Percentiles rank a stretch among this genome's conserved stretches.
Evolutionary conservation across 2,888 invertebrate genomes (phyloP).

Genomic region (Torymus tubicola): DNA sequence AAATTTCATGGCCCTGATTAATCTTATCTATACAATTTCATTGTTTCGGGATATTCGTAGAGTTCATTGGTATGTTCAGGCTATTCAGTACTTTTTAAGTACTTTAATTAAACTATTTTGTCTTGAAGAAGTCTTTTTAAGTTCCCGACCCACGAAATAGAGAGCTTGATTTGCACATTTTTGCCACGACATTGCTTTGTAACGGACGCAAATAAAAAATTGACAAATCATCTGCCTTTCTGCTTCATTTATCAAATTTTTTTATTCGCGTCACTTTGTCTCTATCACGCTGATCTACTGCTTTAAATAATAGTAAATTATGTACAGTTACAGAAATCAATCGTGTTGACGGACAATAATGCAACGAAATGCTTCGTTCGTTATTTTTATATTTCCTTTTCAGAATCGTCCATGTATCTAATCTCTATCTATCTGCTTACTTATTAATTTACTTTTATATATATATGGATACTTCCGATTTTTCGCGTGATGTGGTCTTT

Average conservation of each 20-base stretch:
- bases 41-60: conserved; percentile 15
- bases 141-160: conserved; percentile 25
- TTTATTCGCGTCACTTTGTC: conserved; percentile 10
- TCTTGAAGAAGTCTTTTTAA: not conserved
- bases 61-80: conserved; percentile 6
- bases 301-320: conserved; percentile 37
- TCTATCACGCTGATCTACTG: conserved; percentile 29
- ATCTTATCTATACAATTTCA: conserved; percentile 9
- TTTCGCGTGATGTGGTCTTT: conserved; percentile 71
- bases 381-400: conserved; percentile 37
- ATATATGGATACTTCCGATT: conserved; percentile 49
- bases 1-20: conserved; percentile 17
- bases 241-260: not conserved
- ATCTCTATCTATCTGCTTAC: conserved; percentile 52
- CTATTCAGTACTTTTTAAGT: conserved; percentile 25
- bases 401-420: conserved; percentile 53
- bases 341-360: conserved; percentile 34
- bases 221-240: not conserved
- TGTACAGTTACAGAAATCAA: conserved; percentile 35
- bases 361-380: conserved; percentile 53
- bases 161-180: conserved; percentile 3
- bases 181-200: not conserved
- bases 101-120: not conserved
- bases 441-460: conserved; percentile 40
- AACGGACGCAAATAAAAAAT: conserved; percentile 10